Evolutionary conservation across 2,797 vertebrate species (phyloP).

Genomic region (Chaetophractus vellerosus): DNA sequence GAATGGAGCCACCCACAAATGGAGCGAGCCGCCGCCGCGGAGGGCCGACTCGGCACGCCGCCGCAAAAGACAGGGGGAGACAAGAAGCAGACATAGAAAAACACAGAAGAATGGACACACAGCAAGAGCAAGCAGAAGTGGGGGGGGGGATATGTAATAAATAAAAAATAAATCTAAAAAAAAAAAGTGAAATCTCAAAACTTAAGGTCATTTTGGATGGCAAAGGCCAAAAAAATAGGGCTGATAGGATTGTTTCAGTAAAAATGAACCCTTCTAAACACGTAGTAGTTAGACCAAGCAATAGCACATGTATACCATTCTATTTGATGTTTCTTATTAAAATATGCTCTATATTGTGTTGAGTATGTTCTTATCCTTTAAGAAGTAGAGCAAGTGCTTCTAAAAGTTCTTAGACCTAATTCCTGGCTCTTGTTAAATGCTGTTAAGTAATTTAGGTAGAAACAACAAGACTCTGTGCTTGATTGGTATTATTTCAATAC

Average conservation of each 20-base stretch:
- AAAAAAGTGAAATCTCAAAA: background rate
- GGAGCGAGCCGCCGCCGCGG: too few species aligned
- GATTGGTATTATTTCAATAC: background rate
- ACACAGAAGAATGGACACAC: too few species aligned
- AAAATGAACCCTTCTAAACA: background rate
- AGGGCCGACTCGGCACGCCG: too few species aligned
- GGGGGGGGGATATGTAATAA: too few species aligned
- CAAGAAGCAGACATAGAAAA: too few species aligned
- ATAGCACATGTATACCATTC: background rate
- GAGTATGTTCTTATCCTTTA: background rate
- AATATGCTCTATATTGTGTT: background rate
- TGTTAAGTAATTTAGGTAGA: background rate
- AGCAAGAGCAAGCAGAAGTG: too few species aligned
- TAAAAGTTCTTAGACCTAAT: background rate
- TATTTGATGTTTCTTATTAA: background rate
- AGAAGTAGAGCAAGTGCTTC: background rate
- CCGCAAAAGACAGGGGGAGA: too few species aligned
- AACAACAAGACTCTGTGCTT: background rate
- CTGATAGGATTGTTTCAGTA: background rate
- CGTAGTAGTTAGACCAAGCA: background rate
- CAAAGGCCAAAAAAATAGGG: background rate
- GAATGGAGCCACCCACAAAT: too few species aligned
- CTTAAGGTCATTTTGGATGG: constrained; percentile 10
- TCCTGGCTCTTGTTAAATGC: background rate
- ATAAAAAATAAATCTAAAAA: too few species aligned